phyloP scores from a whole-genome alignment of 2,888 invertebrate species.

The Marronus borbonicus region DNA sequence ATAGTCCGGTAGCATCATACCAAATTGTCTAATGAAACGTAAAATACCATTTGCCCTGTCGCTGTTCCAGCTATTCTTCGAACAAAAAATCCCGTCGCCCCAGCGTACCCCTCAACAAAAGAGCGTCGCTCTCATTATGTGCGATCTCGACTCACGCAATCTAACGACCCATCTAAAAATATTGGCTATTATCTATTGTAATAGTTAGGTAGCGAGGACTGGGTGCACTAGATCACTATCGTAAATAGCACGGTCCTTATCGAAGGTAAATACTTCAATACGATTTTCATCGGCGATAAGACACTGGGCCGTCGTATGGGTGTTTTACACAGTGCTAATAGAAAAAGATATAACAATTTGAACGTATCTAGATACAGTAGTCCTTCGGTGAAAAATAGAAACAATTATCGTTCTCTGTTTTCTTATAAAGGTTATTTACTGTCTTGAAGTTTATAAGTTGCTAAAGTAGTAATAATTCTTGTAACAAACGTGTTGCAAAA shows the following conservation, averaged over 20 bases:
- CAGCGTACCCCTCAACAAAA: constrained; percentile 44
- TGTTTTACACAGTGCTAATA: constrained; percentile 14
- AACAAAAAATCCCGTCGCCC: constrained; percentile 46
- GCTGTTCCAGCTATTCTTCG: constrained; percentile 31
- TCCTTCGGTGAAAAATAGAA: background rate
- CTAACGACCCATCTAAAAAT: constrained; percentile 53
- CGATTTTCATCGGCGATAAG: constrained; percentile 38
- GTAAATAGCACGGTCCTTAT: constrained; percentile 32
- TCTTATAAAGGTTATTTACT: no score
- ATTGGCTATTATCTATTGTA: constrained; percentile 54
- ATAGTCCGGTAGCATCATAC: constrained; percentile 33
- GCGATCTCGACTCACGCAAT: constrained; percentile 48
- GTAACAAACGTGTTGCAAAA: no score
- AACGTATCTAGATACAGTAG: background rate
- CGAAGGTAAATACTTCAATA: constrained; percentile 36
- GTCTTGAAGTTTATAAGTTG: no score
- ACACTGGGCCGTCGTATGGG: background rate
- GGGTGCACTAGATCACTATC: constrained; percentile 39
- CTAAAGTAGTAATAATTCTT: no score
- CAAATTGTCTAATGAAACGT: constrained; percentile 46
- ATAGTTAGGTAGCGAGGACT: constrained; percentile 47
- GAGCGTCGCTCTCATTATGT: constrained; percentile 49
- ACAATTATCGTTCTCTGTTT: background rate
- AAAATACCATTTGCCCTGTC: constrained; percentile 47
- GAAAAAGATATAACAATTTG: background rate